phyloP scores from a whole-genome alignment of 64 coral and sea anemone genomes.

The Hydrozoanthus tunicans region DNA sequence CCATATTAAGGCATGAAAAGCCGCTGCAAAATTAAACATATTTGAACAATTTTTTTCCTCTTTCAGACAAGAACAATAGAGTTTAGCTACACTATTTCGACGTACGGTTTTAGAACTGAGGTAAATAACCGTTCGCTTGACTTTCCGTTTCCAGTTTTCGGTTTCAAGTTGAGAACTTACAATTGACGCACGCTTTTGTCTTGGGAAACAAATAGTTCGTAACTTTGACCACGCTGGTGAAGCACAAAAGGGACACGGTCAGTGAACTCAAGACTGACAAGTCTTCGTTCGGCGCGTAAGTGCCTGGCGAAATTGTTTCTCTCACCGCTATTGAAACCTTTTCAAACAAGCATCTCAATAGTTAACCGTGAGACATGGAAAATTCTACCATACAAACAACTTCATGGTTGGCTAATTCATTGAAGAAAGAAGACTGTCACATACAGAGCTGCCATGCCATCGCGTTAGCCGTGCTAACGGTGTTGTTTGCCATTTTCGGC shows the following conservation, averaged over 20 bases:
- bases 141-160: too few relatives aligned
- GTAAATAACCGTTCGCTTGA: too few relatives aligned
- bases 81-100: too few relatives aligned
- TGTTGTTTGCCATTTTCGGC: conserved; percentile 43
- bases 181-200: neutral
- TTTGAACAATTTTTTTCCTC: too few relatives aligned
- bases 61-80: too few relatives aligned
- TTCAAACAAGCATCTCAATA: neutral
- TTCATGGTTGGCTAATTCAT: too few relatives aligned
- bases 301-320: neutral
- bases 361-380: neutral
- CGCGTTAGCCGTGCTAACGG: neutral
- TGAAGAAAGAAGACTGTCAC: neutral
- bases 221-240: neutral
- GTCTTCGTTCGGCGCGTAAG: neutral
- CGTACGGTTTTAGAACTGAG: too few relatives aligned
- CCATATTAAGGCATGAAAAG: too few relatives aligned
- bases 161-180: too few relatives aligned
- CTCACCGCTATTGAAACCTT: neutral
- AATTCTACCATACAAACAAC: neutral
- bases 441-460: conserved; percentile 12
- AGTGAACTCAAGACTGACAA: neutral
- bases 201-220: neutral
- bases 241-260: neutral
- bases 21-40: too few relatives aligned